phyloP scores from a whole-genome alignment of 2,888 invertebrate genomes.

The Oxyteleia sp. region DNA sequence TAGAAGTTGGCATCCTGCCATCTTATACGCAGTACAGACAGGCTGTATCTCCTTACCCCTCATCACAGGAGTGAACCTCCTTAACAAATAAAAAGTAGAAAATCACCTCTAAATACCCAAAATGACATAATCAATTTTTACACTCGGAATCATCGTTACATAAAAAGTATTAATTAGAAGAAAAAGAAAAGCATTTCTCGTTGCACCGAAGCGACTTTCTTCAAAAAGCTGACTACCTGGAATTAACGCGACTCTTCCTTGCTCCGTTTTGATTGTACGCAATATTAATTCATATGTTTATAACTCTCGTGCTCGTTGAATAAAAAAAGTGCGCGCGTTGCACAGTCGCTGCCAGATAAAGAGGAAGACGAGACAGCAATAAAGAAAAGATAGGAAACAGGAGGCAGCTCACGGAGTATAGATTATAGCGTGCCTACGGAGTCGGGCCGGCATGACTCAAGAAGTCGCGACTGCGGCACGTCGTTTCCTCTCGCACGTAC shows the following conservation, averaged over 20 bases:
- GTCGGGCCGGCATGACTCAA: conserved; percentile 60
- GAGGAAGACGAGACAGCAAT: conserved; percentile 50
- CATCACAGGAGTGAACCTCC: too few species aligned
- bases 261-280: conserved; percentile 16
- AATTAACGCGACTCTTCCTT: conserved; percentile 6
- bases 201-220: neutral
- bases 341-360: conserved; percentile 28
- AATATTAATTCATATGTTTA: conserved; percentile 50
- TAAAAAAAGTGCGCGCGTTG: conserved; percentile 42
- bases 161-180: neutral
- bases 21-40: too few species aligned
- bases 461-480: conserved; percentile 35
- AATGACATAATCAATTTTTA: neutral
- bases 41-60: too few species aligned
- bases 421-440: conserved; percentile 62
- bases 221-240: neutral
- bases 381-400: conserved; percentile 58
- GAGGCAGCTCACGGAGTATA: conserved; percentile 40
- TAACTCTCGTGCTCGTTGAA: conserved; percentile 10
- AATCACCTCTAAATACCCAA: neutral
- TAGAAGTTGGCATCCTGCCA: too few species aligned
- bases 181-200: neutral
- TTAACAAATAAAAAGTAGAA: too few species aligned
- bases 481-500: conserved; percentile 50
- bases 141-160: neutral